Conservation (phyloP, 92 coral and sea anemone species). For the Anthopleura xanthogrammica region DNA sequence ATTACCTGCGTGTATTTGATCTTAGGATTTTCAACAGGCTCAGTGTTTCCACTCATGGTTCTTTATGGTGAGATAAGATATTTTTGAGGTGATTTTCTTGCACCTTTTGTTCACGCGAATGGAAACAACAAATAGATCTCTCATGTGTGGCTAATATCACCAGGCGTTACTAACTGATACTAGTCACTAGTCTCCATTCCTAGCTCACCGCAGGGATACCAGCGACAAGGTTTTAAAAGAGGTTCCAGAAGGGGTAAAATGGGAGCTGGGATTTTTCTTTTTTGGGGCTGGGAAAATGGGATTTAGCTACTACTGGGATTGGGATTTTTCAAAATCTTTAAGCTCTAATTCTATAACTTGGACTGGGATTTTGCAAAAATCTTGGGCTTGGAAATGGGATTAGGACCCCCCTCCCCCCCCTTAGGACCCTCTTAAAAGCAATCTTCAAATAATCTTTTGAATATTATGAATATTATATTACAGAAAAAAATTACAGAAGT, state of each 20-base stretch:
- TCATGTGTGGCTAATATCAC: not conserved
- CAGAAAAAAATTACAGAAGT: no score
- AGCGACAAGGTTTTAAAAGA: not conserved
- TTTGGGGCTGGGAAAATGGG: no score
- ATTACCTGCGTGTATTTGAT: conserved; percentile 64
- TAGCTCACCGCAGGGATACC: not conserved
- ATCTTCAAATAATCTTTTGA: not conserved
- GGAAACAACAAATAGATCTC: not conserved
- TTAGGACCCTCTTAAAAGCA: no score
- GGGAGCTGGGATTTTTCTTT: not conserved
- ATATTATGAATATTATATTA: no score
- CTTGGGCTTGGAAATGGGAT: no score
- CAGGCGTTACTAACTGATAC: conserved; percentile 4
- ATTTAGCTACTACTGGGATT: no score
- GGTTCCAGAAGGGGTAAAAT: not conserved
- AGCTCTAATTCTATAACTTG: no score
- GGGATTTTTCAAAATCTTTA: no score
- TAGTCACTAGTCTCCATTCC: not conserved
- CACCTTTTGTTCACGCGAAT: no score
- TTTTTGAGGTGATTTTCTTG: not conserved
- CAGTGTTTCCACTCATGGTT: conserved; percentile 24
- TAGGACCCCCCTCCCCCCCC: no score
- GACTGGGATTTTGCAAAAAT: no score
- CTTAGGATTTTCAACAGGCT: conserved; percentile 54
- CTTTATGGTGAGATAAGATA: no score